Evolutionary conservation across 2,888 invertebrate genomes (phyloP).

Genomic region (Catonia carolina): DNA sequence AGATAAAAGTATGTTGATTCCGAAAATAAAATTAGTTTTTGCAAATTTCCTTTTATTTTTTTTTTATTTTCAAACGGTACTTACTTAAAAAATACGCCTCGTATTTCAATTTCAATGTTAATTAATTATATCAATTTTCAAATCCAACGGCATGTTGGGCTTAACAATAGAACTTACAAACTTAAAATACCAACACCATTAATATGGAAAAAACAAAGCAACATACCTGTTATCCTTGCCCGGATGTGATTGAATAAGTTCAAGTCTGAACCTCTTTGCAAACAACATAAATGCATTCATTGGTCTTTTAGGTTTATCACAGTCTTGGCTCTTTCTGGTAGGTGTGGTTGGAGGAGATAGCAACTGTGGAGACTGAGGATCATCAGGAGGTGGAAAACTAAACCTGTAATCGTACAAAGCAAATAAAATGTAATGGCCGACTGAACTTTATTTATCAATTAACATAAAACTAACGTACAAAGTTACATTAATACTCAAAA

Average conservation of each 20-base stretch:
- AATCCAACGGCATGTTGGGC: too few species aligned
- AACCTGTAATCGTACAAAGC: constrained; percentile 29
- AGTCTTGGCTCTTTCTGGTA: constrained; percentile 29
- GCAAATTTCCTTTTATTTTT: too few species aligned
- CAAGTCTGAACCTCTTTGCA: constrained; percentile 45
- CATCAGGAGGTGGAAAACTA: constrained; percentile 38
- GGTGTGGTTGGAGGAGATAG: constrained; percentile 38
- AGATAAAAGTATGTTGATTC: too few species aligned
- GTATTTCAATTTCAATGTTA: too few species aligned
- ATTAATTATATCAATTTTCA: too few species aligned
- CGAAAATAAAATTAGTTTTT: too few species aligned
- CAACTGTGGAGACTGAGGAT: constrained; percentile 23
- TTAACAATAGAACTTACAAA: too few species aligned
- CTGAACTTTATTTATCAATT: neutral
- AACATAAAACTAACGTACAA: neutral
- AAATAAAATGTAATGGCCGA: neutral
- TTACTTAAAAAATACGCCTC: too few species aligned
- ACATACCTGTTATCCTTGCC: constrained; percentile 48
- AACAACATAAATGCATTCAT: constrained; percentile 51
- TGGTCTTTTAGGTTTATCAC: constrained; percentile 43
- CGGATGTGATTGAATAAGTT: constrained; percentile 46
- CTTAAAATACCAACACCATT: too few species aligned
- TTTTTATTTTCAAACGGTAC: too few species aligned
- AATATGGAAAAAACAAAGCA: too few species aligned
- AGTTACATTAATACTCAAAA: too few species aligned